These are phyloP conservation scores for Ostrea edulis DNA, from an alignment of 1,140 invertebrate genomes.

Conservation along the genomic window DNA sequence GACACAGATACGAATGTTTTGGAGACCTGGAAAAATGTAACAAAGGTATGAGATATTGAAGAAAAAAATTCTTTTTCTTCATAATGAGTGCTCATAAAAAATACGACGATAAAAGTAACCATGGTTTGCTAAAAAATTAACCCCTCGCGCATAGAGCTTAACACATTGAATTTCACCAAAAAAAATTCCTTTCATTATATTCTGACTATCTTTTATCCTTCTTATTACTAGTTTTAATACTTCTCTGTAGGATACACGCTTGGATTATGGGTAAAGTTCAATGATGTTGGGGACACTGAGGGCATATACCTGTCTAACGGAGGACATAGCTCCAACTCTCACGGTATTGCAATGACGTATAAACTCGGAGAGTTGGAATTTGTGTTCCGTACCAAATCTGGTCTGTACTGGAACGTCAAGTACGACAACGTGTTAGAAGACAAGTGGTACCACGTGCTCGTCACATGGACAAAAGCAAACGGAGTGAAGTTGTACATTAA, in stretches of 20 bases:
- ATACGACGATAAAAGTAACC: too few relatives aligned
- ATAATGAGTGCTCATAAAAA: background rate
- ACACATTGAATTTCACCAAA: background rate
- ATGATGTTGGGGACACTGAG: slow-evolving; percentile 57
- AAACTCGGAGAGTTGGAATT: slow-evolving; percentile 69
- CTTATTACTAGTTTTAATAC: background rate
- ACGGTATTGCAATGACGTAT: slow-evolving; percentile 78
- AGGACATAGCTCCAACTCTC: slow-evolving; percentile 68
- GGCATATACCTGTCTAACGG: slow-evolving; percentile 77
- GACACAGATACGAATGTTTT: slow-evolving; percentile 76
- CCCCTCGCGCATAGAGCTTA: too few relatives aligned
- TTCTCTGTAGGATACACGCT: slow-evolving; percentile 75
- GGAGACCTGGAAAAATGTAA: slow-evolving; percentile 74
- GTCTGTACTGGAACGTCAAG: slow-evolving; percentile 70
- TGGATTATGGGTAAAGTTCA: slow-evolving; percentile 75
- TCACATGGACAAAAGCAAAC: slow-evolving; percentile 68
- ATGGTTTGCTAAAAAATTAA: too few relatives aligned
- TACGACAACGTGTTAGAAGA: slow-evolving; percentile 68
- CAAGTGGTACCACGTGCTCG: slow-evolving; percentile 76
- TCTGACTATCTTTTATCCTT: background rate
- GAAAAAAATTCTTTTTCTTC: background rate
- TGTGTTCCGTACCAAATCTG: slow-evolving; percentile 69
- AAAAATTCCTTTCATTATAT: too few relatives aligned
- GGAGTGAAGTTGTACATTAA: slow-evolving; percentile 74
- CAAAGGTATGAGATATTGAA: slow-evolving; percentile 63